Conservation (phyloP, 2,888 invertebrate genomes). For the Orthosia gracilis region DNA sequence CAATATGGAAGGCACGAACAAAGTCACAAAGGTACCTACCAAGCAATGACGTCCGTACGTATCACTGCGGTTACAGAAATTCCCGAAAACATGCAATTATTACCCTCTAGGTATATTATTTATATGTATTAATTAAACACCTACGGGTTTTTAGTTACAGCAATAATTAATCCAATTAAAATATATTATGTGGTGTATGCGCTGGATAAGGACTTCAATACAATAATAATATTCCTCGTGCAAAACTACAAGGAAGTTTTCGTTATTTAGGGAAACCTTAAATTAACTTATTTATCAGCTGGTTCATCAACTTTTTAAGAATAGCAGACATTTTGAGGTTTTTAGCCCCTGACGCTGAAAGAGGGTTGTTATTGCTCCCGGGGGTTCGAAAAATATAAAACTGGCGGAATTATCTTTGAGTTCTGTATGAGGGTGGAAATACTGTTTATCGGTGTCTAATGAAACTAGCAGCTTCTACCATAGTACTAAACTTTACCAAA, state of each 20-base stretch:
- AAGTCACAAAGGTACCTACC: constrained; percentile 20
- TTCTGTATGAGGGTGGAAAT: constrained; percentile 14
- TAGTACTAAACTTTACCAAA: not conserved
- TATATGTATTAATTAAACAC: constrained; percentile 58
- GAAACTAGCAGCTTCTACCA: not conserved
- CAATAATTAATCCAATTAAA: constrained; percentile 58
- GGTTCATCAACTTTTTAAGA: constrained; percentile 7
- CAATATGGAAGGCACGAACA: constrained; percentile 33
- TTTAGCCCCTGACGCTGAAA: constrained; percentile 4
- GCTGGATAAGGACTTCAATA: constrained; percentile 40
- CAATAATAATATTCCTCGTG: constrained; percentile 22
- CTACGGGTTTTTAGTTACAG: constrained; percentile 56
- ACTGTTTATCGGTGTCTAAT: not conserved
- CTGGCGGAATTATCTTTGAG: not conserved
- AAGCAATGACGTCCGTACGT: constrained; percentile 39
- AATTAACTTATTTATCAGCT: constrained; percentile 25
- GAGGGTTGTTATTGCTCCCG: constrained; percentile 27
- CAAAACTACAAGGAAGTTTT: constrained; percentile 37
- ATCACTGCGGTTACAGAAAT: constrained; percentile 58
- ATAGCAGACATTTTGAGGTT: not conserved
- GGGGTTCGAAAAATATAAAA: constrained; percentile 14
- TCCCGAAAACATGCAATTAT: constrained; percentile 57
- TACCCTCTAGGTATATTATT: constrained; percentile 18
- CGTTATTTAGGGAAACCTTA: constrained; percentile 4
- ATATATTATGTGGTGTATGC: constrained; percentile 40